Base-by-base conservation (phyloP, 1,140 invertebrate genomes). In the Coelopa frigida region DNA sequence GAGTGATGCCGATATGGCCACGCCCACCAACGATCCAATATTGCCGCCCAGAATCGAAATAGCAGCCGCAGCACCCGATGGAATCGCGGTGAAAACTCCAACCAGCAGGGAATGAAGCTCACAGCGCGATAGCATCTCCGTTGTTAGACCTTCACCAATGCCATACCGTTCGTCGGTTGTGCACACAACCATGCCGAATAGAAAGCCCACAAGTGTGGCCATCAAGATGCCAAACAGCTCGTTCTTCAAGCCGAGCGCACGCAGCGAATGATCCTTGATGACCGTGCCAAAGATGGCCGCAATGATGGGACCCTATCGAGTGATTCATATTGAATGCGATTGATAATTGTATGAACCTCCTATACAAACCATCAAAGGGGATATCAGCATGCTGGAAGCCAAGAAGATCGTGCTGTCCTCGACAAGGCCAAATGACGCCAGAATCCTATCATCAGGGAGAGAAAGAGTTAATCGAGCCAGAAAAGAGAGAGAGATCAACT, bases 321-420 rank as follows among this genome's bases (percentile, higher is more conserved):
- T n/a, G n/a, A n/a, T n/a, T n/a, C n/a, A n/a, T n/a, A 81, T 84
- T 59, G 33, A 67, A 59, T 50, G 11, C 48, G 40, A 12, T 38
- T 44, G 14, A 82, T 82, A n/a, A n/a, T n/a, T n/a, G n/a, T n/a
- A n/a, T n/a, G n/a, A n/a, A n/a, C n/a, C n/a, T n/a, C n/a, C n/a
- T n/a, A n/a, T n/a, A n/a, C n/a, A n/a, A n/a, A n/a, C n/a, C 84
- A 87, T 87, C 3, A 87, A 67, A 1, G 85, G 85, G 0, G 84
- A 87, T 23, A 87, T 81, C 2, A 88, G 70, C 84, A 88, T 87
- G 57, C 82, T 84, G 24, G 84, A 84, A 4, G 86, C 81, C 21
- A 87, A 57, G 49, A 79, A 74, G 11, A 87, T 78, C 7, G 79
- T 80, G 53, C 80, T 88, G 60, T 87, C 83, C 62, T 92, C 87